Percentiles rank a stretch among this genome's conserved stretches.
These are phyloP conservation scores for Caenorhabditis macrosperma DNA, from an alignment of 2,888 invertebrate genomes.

Conservation along the genomic window DNA sequence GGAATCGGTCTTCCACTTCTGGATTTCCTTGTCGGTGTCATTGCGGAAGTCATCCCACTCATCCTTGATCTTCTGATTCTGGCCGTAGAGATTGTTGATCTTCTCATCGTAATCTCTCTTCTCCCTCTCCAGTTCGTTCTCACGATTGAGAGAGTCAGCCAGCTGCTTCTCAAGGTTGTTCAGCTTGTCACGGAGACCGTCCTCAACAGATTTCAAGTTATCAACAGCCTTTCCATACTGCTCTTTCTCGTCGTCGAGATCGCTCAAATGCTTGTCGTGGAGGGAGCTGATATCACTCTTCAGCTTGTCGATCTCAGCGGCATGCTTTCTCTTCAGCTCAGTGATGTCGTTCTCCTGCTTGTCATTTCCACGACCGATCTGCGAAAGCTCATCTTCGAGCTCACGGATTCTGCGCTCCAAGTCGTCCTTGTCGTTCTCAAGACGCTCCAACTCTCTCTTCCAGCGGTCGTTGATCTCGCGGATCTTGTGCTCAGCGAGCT, in stretches of 20 bases:
- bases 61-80: constrained; percentile 77
- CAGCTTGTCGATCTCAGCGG: constrained; percentile 76
- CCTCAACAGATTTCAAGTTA: constrained; percentile 71
- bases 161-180: constrained; percentile 74
- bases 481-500: constrained; percentile 68
- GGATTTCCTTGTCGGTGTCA: constrained; percentile 78
- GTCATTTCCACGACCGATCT: constrained; percentile 74
- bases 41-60: constrained; percentile 75
- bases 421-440: constrained; percentile 79
- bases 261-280: constrained; percentile 77
- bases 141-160: constrained; percentile 76
- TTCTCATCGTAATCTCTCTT: constrained; percentile 79
- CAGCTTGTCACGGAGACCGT: constrained; percentile 76
- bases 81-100: constrained; percentile 67
- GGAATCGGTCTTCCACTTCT: constrained; percentile 79
- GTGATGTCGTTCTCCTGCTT: constrained; percentile 73
- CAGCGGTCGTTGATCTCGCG: constrained; percentile 79
- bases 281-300: constrained; percentile 74
- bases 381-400: constrained; percentile 76
- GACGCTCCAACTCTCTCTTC: constrained; percentile 75
- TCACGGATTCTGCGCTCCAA: constrained; percentile 75
- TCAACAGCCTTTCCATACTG: constrained; percentile 75
- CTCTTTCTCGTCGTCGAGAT: constrained; percentile 78
- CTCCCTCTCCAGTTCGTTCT: constrained; percentile 77
- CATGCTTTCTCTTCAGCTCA: constrained; percentile 76